Base-by-base conservation (phyloP, 2,113 vertebrate species). In the Mugil cephalus region DNA sequence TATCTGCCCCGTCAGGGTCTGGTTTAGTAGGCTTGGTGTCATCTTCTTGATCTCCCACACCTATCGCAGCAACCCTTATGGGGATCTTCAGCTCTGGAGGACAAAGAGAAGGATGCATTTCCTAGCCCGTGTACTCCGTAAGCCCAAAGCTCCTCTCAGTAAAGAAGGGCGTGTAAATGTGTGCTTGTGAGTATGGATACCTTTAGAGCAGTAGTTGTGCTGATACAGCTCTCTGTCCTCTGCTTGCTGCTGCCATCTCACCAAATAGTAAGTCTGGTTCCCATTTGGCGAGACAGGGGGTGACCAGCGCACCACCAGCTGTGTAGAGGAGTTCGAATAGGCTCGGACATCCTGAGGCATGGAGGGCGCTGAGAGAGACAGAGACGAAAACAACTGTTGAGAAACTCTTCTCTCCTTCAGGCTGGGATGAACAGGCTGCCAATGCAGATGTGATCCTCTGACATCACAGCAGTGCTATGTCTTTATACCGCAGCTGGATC, bases 191-290 rank as follows among this genome's bases (percentile, higher is more conserved):
- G 69, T 6, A 38, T 6, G 15, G 70, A 64, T 74, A 99, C 98
- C 97, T 96, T 99, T 99, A 67, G 96, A 96, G 93, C 98, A 99
- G 88, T 99, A 99, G 82, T 99, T 97, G 89, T 98, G 96, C 55
- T 94, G 93, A 81, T 97, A 98, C n/a, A 99, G 95, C 72, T 98
- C 97, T 47, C 90, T 85, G 83, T 99, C 98, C 86, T 99, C 98
- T 0, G 94, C 93, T 83, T 99, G 97, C 61, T 95, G 96, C 85
- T 98, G 98, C 98, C 98, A 99, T n/a, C 97, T 92, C 8, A 99
- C 94, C 0, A 99, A 94, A 84, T 99, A 99, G 84, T 98, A 98
- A 0, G 96, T 98, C 66, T 96, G 94, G 88, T 99, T 99, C 30
- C 97, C 97, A 0, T 99, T 99, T 36, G 96, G 96, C 53, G 95